phyloP scores from a whole-genome alignment of 2,113 vertebrate species.

The Isurus oxyrinchus region DNA sequence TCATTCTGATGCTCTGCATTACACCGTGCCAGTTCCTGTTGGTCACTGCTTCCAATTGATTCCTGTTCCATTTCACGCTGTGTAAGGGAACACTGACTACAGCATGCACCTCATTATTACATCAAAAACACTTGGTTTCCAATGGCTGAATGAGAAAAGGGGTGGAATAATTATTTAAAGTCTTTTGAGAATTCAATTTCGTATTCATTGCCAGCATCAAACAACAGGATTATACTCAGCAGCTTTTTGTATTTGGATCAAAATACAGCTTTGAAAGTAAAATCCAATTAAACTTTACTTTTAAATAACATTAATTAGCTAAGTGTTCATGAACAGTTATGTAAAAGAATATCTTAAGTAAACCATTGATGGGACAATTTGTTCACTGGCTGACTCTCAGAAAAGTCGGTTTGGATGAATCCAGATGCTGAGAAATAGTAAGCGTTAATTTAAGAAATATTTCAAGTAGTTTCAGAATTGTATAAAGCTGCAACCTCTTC shows the following conservation, averaged over 20 bases:
- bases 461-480: not conserved
- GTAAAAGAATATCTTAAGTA: not conserved
- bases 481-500: not conserved
- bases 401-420: not conserved
- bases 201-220: not conserved
- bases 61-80: slow-evolving; percentile 4
- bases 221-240: not conserved
- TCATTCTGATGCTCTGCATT: not conserved
- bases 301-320: not conserved
- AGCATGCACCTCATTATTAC: not conserved
- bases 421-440: not conserved
- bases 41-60: not conserved
- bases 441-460: not conserved
- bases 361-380: not conserved
- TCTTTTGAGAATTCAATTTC: not conserved
- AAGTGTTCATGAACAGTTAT: not conserved
- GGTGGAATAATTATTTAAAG: not conserved
- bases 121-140: not conserved
- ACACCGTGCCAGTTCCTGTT: not conserved
- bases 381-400: not conserved
- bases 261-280: not conserved
- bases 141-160: not conserved
- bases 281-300: not conserved
- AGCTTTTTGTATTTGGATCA: not conserved
- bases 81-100: not conserved